phyloP scores from a whole-genome alignment of 2,888 invertebrate genomes.

The Rambutsinella grinnellia region DNA sequence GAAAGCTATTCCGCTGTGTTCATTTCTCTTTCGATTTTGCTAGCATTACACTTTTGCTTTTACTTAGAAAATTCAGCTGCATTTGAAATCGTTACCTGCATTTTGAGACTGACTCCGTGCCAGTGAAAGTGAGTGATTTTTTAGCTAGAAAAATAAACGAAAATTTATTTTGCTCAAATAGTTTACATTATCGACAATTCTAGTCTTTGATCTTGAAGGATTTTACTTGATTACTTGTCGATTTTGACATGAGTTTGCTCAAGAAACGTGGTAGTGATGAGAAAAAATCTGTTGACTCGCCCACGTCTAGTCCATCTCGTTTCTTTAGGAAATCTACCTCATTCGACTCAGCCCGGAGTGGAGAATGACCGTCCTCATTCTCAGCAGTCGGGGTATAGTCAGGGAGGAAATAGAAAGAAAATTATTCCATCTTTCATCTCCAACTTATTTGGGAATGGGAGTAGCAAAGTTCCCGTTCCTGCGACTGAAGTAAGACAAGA shows the following conservation, averaged over 20 bases:
- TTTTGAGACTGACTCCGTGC: no score
- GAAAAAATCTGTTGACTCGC: neutral
- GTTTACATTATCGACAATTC: no score
- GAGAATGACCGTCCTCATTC: constrained; percentile 23
- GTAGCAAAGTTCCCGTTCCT: neutral
- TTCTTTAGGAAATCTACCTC: constrained; percentile 27
- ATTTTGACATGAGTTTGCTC: constrained; percentile 33
- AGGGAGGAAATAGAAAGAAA: constrained; percentile 43
- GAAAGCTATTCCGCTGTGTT: neutral
- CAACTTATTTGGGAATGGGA: constrained; percentile 34
- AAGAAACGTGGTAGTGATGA: constrained; percentile 14
- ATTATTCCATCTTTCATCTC: constrained; percentile 34
- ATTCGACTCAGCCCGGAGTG: constrained; percentile 20
- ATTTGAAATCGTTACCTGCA: no score
- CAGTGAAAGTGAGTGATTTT: no score
- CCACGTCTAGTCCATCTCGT: neutral
- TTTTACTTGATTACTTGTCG: no score
- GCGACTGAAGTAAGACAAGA: neutral
- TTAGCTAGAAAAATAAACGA: no score
- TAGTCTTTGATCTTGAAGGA: no score
- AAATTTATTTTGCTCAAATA: no score
- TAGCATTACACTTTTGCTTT: no score
- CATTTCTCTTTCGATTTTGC: neutral
- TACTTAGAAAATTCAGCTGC: no score
- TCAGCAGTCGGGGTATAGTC: constrained; percentile 9